Evolutionary conservation across 1,140 invertebrate species (phyloP).

Genomic region (Thaumatotibia leucotreta): DNA sequence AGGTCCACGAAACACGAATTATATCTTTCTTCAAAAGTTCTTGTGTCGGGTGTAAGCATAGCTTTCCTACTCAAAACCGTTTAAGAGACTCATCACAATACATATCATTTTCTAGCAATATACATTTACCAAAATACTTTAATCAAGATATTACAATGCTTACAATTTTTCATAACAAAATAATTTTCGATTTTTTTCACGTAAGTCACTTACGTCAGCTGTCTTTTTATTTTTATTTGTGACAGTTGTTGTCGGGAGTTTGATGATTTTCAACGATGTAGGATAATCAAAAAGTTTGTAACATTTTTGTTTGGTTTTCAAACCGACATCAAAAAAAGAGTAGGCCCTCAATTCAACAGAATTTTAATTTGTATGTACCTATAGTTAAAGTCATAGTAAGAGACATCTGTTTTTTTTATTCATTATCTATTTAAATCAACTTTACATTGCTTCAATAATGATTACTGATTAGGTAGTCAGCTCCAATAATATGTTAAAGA

Average conservation of each 20-base stretch:
- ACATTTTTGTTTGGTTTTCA: neutral
- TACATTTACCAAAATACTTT: neutral
- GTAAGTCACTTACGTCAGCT: constrained; percentile 3
- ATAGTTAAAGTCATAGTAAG: too few relatives aligned
- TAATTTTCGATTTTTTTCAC: constrained; percentile 23
- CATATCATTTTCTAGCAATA: constrained; percentile 22
- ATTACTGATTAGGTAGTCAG: too few relatives aligned
- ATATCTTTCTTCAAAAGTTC: constrained; percentile 63
- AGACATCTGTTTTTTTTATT: too few relatives aligned
- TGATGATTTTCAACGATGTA: neutral
- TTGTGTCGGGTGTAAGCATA: constrained; percentile 51
- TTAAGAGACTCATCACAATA: neutral
- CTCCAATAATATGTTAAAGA: too few relatives aligned
- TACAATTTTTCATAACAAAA: constrained; percentile 13
- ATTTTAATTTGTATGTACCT: too few relatives aligned
- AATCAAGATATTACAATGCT: neutral
- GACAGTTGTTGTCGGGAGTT: neutral
- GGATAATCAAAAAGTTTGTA: neutral
- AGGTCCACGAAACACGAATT: constrained; percentile 59
- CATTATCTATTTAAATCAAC: too few relatives aligned
- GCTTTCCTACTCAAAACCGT: constrained; percentile 23
- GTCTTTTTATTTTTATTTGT: neutral
- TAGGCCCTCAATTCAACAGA: too few relatives aligned
- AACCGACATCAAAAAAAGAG: too few relatives aligned
- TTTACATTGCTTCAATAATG: too few relatives aligned